Evolutionary conservation across 2,888 invertebrate species (phyloP), one percentile per base, ranked within the genome.

Genomic region (Erannis defoliaria): DNA sequence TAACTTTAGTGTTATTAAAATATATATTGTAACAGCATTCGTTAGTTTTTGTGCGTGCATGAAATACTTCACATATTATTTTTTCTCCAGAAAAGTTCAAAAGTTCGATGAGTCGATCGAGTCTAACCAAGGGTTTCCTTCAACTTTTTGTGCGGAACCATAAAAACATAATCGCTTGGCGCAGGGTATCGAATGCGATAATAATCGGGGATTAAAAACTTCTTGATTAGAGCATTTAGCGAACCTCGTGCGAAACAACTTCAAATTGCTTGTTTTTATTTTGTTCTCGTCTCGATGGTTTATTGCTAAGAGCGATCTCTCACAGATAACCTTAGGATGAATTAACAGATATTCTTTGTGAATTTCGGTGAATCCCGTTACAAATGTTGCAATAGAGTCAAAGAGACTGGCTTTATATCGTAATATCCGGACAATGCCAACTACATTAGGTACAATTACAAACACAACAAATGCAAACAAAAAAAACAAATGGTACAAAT

Each of bases 151-250:
- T 14, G 29, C 16, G 16, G 26, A n/a, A 33, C 31, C n/a, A 4
- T 18, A 51, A 60, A 48, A 62, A 37, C 19, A 9, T 65, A 58
- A 66, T 62, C 55, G 63, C 55, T 64, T 60, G 64, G 61, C 62
- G 62, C 64, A 56, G 62, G 62, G 62, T 64, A 67, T 64, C 62
- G 62, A 64, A 72, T 65, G 53, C 59, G 63, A 60, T 70, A 66
- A 68, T 65, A 55, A 60, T 60, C 56, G 59, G 51, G 43, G 51
- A 38, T 42, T 61, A 40, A 42, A 58, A 57, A 62, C 54, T 40
- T 51, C 42, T 66, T 66, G 66, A 68, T 68, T 70, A 62, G 55
- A 66, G 48, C 62, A 49, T 67, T 70, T 66, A 67, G 66, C 55
- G 46, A 60, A 43, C 55, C 42, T 0, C 46, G 46, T 46, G 46